Conservation (phyloP, 64 coral and sea anemone species). For the Dendronephthya gigantea region DNA sequence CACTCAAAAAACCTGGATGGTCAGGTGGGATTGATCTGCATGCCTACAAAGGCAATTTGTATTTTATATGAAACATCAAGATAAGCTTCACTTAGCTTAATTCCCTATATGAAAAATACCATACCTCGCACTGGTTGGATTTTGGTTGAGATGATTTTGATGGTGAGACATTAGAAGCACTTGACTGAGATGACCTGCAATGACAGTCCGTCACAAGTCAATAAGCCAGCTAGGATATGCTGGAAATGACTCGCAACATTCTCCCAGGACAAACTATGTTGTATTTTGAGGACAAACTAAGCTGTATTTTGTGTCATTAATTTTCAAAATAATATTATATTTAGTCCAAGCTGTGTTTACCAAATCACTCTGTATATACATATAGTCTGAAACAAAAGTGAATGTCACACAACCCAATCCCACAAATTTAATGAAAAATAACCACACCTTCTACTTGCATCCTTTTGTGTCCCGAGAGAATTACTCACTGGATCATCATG, state of each 20-base stretch:
- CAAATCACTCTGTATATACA: no score
- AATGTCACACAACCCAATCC: no score
- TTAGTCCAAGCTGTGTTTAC: no score
- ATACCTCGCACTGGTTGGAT: neutral
- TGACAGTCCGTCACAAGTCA: no score
- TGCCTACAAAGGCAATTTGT: slow-evolving; percentile 27
- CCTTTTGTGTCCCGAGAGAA: neutral
- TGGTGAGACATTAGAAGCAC: neutral
- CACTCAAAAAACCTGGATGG: slow-evolving; percentile 85
- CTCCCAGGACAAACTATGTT: no score
- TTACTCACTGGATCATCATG: neutral
- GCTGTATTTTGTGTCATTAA: no score
- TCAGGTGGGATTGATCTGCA: slow-evolving; percentile 61
- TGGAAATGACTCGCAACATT: no score
- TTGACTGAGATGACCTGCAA: no score
- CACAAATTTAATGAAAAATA: neutral
- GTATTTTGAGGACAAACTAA: no score
- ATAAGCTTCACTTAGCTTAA: neutral
- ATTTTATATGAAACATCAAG: neutral
- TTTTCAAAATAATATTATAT: no score
- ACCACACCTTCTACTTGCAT: neutral
- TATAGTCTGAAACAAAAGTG: no score
- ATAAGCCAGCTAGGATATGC: no score
- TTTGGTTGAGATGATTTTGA: slow-evolving; percentile 5
- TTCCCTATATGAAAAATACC: neutral